Conservation (phyloP, 1,140 invertebrate genomes). For the Eulimnadia texana region DNA sequence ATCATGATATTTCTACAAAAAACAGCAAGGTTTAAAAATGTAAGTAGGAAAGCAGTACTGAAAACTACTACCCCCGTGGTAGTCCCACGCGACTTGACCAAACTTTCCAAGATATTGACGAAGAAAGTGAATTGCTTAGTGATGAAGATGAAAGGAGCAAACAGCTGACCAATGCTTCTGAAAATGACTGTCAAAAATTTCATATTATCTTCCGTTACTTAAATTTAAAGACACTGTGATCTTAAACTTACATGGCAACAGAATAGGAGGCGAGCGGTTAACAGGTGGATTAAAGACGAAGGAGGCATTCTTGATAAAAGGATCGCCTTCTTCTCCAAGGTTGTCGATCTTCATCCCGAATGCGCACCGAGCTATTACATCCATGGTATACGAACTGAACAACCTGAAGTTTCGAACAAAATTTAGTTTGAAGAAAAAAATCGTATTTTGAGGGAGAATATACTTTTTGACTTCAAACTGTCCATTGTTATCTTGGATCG, state of each 20-base stretch:
- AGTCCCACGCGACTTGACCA: neutral
- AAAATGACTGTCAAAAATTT: conserved; percentile 1
- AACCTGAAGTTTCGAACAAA: neutral
- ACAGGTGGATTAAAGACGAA: conserved; percentile 19
- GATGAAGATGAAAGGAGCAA: neutral
- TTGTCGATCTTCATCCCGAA: conserved; percentile 28
- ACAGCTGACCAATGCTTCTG: neutral
- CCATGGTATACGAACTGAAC: conserved; percentile 29
- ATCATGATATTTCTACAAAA: conserved; percentile 10
- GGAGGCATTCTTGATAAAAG: conserved; percentile 21
- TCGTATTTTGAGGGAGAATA: neutral
- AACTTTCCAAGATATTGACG: neutral
- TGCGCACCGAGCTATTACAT: conserved; percentile 30
- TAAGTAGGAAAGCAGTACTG: neutral
- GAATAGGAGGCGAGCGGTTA: neutral
- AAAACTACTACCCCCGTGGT: neutral
- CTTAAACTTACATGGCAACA: conserved; percentile 8
- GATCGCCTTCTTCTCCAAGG: conserved; percentile 4
- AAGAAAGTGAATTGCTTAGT: conserved; percentile 9
- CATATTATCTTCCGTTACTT: too few species aligned
- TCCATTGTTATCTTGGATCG: neutral
- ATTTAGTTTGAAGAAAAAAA: neutral
- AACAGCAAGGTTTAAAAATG: too few species aligned
- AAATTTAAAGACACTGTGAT: too few species aligned
- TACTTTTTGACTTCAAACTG: neutral